phyloP scores from a whole-genome alignment of 2,797 vertebrate species.

The Cuculus canorus region DNA sequence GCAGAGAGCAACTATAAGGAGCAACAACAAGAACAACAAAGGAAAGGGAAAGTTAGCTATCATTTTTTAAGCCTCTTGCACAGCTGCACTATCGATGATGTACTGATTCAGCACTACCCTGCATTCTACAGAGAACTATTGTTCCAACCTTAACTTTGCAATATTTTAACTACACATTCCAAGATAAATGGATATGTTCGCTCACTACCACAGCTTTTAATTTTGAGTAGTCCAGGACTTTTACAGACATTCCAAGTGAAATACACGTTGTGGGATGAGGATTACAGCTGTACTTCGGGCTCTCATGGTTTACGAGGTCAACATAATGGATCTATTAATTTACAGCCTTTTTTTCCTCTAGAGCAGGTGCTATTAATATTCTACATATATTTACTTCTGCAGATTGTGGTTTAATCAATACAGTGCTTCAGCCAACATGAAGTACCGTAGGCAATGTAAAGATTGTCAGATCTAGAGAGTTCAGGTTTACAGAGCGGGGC shows the following conservation, averaged over 20 bases:
- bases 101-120: not conserved
- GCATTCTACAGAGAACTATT: not conserved
- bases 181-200: not conserved
- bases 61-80: not conserved
- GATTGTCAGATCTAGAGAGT: slow-evolving; percentile 29
- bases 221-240: slow-evolving; percentile 28
- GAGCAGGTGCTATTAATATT: slow-evolving; percentile 62
- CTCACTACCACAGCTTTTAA: slow-evolving; percentile 11
- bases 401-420: slow-evolving; percentile 74
- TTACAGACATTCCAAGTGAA: slow-evolving; percentile 54
- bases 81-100: not conserved
- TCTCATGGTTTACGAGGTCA: slow-evolving; percentile 59
- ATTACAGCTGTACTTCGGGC: slow-evolving; percentile 58
- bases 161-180: not conserved
- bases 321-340: slow-evolving; percentile 66
- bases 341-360: slow-evolving; percentile 28
- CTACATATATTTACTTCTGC: slow-evolving; percentile 71
- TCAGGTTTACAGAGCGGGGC: not conserved
- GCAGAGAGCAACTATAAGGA: not conserved
- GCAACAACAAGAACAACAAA: not conserved
- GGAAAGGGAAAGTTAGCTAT: not conserved
- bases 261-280: slow-evolving; percentile 36
- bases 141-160: not conserved
- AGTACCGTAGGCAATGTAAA: slow-evolving; percentile 42
- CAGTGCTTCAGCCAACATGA: slow-evolving; percentile 55